Evolutionary conservation across 2,797 vertebrate species (phyloP), one percentile per base, ranked within the genome.

Genomic region (Diplodus sargus): DNA sequence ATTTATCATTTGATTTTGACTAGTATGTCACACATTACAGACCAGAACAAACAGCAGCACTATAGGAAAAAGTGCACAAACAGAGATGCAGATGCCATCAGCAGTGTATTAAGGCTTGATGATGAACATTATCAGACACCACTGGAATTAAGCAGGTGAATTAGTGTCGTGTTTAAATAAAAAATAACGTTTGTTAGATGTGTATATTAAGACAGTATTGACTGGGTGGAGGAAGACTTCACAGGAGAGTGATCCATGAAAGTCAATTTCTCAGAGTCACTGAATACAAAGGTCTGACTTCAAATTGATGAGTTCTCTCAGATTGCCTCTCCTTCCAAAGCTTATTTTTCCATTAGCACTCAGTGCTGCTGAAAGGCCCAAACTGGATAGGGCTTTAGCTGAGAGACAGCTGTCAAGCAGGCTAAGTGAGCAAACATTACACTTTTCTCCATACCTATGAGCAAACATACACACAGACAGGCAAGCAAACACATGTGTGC

Each of bases 341-440:
- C 74, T 85, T 85, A 70, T 78, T 88, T 87, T 91, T 86, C 86
- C 87, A 89, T 91, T 85, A 84, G 67, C 77, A 64, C 61, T 78
- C 23, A 0, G n/a, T 18, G 56, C 59, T 57, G 76, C 77, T 87
- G 78, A 92, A 90, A 90, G 77, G 77, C 67, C 75, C 11, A 18
- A 70, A 57, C 81, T 83, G 74, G 67, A 78, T 66, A 23, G 70
- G 70, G 86, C 82, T 90, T 86, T 62, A 85, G 68, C 80, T 84
- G 83, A 89, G 87, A 91, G 88, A 89, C 90, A 89, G 87, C 90
- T 90, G 91, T 89, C 89, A 89, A 57, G 75, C 70, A 78, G 81
- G 64, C 79, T 85, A 71, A 78, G 65, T 86, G 70, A 62, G 77
- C 87, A 92, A 92, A 93, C 89, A 92, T 67, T 67, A 74, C 81